Percentiles rank a stretch among this genome's conserved stretches.
Conservation (phyloP, 2,888 invertebrate species). For the Ptychoptera contaminata region DNA sequence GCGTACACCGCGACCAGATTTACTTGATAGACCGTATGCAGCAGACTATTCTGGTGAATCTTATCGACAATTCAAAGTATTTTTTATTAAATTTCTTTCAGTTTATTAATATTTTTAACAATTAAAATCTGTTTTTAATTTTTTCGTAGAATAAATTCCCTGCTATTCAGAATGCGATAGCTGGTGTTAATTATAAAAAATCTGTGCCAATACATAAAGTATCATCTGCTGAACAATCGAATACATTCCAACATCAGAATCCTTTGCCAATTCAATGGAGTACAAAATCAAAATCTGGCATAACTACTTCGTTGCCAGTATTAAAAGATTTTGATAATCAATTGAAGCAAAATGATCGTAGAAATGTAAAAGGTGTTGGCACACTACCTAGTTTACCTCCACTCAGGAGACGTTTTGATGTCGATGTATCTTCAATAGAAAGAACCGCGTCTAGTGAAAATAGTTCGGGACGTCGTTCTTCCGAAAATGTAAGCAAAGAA, state of each 20-base stretch:
- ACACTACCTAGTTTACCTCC: too few relatives aligned
- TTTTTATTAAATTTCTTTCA: neutral
- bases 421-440: too few relatives aligned
- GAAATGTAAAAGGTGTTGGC: too few relatives aligned
- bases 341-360: too few relatives aligned
- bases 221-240: too few relatives aligned
- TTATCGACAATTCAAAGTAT: slow-evolving; percentile 24
- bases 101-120: neutral
- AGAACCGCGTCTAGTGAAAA: too few relatives aligned
- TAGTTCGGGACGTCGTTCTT: too few relatives aligned
- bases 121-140: neutral
- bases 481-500: too few relatives aligned
- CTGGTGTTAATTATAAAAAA: neutral
- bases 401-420: too few relatives aligned
- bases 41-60: slow-evolving; percentile 30
- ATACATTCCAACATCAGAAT: neutral
- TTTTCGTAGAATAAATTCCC: slow-evolving; percentile 2
- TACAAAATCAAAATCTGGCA: neutral
- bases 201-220: too few relatives aligned
- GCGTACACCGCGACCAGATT: slow-evolving; percentile 52
- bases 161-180: slow-evolving; percentile 7
- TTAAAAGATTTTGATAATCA: too few relatives aligned
- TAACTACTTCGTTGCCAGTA: too few relatives aligned
- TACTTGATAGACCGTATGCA: slow-evolving; percentile 35
- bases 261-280: neutral